These are phyloP conservation scores for Planiliza haematocheilus DNA, from an alignment of 2,113 vertebrate genomes.

Conservation along the genomic window DNA sequence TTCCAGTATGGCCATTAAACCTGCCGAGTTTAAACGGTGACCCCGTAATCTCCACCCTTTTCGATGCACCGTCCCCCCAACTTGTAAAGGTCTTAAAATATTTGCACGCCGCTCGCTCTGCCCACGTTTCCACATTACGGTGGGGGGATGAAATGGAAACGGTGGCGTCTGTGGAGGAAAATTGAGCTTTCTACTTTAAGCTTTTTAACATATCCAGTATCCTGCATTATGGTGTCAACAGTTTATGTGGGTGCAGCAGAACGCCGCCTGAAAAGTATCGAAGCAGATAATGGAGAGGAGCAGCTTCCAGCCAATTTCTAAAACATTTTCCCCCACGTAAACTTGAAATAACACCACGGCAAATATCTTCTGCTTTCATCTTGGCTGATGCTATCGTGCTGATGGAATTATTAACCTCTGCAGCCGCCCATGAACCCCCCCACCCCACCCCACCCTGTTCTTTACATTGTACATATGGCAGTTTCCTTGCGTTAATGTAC, in stretches of 20 bases:
- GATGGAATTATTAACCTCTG: slow-evolving; percentile 37
- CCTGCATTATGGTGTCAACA: too few relatives aligned
- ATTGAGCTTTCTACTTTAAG: background rate
- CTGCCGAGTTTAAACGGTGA: too few relatives aligned
- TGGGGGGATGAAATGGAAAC: background rate
- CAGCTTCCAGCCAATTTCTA: background rate
- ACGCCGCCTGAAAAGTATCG: background rate
- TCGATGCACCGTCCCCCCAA: too few relatives aligned
- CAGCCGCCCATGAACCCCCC: background rate
- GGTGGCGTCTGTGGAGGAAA: background rate
- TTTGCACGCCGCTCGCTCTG: too few relatives aligned
- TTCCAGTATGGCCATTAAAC: too few relatives aligned
- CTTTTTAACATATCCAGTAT: background rate
- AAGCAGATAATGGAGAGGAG: background rate
- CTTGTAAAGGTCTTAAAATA: background rate
- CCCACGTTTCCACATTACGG: background rate
- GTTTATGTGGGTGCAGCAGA: background rate
- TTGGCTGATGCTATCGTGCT: slow-evolving; percentile 24
- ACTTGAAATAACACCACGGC: slow-evolving; percentile 11
- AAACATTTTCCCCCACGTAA: background rate
- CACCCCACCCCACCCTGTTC: background rate
- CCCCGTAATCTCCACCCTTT: too few relatives aligned
- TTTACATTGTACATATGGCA: background rate
- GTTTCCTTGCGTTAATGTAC: slow-evolving; percentile 2
- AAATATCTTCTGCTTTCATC: slow-evolving; percentile 25